A percentile compares a stretch with the other conserved stretches of the same genome.
These are phyloP conservation scores for Zonotrichia leucophrys DNA, from an alignment of 2,113 vertebrate species.

Conservation along the genomic window DNA sequence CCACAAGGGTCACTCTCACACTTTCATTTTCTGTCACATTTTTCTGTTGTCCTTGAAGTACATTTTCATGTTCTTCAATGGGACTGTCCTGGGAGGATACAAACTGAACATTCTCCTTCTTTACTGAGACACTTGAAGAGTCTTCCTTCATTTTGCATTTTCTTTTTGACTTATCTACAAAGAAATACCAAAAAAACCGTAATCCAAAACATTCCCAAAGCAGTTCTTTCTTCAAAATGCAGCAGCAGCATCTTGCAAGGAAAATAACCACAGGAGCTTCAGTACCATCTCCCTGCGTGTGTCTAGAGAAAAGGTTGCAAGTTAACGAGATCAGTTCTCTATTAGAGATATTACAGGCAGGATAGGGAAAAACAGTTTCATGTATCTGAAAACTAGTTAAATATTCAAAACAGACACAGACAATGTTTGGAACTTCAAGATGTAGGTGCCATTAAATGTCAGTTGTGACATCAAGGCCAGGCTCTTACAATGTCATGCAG, in stretches of 20 bases:
- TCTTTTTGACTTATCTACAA: conserved; percentile 75
- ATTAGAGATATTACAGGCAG: neutral
- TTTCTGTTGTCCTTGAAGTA: neutral
- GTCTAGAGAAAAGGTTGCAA: neutral
- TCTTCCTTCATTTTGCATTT: conserved; percentile 75
- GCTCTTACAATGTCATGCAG: neutral
- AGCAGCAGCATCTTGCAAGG: neutral
- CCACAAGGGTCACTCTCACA: neutral
- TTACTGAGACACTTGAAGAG: conserved; percentile 52
- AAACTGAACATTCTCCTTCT: conserved; percentile 65
- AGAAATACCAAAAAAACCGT: neutral
- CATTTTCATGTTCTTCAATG: neutral
- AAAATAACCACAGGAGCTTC: neutral
- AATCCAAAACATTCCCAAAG: neutral
- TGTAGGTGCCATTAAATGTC: neutral
- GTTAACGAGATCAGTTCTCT: neutral
- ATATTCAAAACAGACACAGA: neutral
- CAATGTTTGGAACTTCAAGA: neutral
- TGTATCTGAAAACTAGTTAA: neutral
- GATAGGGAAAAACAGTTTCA: neutral
- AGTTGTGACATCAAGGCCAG: neutral
- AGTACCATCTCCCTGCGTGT: neutral
- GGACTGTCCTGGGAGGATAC: neutral
- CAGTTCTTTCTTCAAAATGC: neutral
- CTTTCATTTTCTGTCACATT: neutral